phyloP scores from a whole-genome alignment of 1,140 invertebrate genomes.

The Gerris buenoi region DNA sequence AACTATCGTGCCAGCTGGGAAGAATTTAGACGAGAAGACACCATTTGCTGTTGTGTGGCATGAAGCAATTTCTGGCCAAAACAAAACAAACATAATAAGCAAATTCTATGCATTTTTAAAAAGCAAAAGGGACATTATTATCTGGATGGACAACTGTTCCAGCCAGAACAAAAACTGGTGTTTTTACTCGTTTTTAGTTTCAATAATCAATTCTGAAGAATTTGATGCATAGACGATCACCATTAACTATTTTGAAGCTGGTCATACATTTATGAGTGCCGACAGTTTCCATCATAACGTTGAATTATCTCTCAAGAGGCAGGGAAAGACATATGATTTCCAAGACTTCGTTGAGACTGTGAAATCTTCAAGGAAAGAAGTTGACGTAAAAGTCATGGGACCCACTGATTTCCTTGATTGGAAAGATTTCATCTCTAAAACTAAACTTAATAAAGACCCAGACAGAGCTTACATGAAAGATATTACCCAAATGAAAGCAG shows the following conservation, averaged over 20 bases:
- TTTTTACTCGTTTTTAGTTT: constrained; percentile 13
- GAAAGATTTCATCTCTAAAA: too few species aligned
- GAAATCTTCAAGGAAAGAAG: background rate
- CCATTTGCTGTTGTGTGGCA: constrained; percentile 12
- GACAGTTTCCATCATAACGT: constrained; percentile 28
- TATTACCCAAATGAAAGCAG: too few species aligned
- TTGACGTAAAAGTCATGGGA: background rate
- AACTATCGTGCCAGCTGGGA: constrained; percentile 8
- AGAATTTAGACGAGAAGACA: background rate
- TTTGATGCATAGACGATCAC: constrained; percentile 21
- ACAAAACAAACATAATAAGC: constrained; percentile 18
- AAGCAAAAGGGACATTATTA: constrained; percentile 10
- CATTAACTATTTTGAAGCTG: constrained; percentile 22
- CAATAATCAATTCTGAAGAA: constrained; percentile 13
- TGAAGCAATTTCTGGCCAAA: constrained; percentile 18
- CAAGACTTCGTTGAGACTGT: too few species aligned
- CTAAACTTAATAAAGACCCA: too few species aligned
- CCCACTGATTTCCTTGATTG: too few species aligned
- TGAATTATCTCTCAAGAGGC: constrained; percentile 11
- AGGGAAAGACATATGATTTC: constrained; percentile 8
- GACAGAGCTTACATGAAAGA: too few species aligned
- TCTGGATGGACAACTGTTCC: constrained; percentile 23
- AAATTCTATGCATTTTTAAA: constrained; percentile 13
- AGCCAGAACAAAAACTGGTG: constrained; percentile 18
- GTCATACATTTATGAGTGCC: constrained; percentile 25